Evolutionary conservation across 2,113 vertebrate genomes (phyloP).

Genomic region (Stomatorhinus ivindoensis): DNA sequence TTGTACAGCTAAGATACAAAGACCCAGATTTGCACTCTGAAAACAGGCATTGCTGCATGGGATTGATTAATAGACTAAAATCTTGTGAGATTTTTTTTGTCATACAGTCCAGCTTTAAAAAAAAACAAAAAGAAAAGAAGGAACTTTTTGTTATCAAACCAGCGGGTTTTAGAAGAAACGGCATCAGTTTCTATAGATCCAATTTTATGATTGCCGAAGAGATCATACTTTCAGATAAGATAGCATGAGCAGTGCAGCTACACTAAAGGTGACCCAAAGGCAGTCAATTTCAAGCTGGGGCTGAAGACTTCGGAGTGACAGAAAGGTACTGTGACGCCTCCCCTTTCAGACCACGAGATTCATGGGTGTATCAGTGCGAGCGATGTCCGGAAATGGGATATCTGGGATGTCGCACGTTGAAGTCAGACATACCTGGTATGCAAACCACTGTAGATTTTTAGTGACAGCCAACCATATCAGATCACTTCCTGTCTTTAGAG

Average conservation of each 20-base stretch:
- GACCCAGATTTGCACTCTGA: background rate
- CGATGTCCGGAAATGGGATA: background rate
- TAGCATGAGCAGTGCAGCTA: constrained; percentile 8
- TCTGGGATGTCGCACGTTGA: background rate
- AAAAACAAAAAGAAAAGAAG: background rate
- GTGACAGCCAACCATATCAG: background rate
- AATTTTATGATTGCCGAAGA: constrained; percentile 4
- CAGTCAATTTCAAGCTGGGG: constrained; percentile 17
- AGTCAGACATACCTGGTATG: background rate
- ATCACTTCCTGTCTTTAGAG: background rate
- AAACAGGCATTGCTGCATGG: background rate
- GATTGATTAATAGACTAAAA: constrained; percentile 16
- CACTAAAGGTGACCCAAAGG: constrained; percentile 12
- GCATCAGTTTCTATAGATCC: constrained; percentile 7
- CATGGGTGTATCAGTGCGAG: constrained; percentile 12
- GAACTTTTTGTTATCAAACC: constrained; percentile 3
- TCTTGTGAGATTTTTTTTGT: background rate
- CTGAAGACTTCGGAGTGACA: constrained; percentile 18
- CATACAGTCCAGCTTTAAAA: background rate
- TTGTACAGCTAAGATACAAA: background rate
- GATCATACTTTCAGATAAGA: constrained; percentile 20
- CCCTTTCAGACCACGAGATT: constrained; percentile 7
- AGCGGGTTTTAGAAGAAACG: background rate
- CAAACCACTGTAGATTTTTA: background rate
- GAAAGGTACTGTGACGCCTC: constrained; percentile 22